phyloP scores from a whole-genome alignment of 2,888 invertebrate species.

The Sialis lutaria region DNA sequence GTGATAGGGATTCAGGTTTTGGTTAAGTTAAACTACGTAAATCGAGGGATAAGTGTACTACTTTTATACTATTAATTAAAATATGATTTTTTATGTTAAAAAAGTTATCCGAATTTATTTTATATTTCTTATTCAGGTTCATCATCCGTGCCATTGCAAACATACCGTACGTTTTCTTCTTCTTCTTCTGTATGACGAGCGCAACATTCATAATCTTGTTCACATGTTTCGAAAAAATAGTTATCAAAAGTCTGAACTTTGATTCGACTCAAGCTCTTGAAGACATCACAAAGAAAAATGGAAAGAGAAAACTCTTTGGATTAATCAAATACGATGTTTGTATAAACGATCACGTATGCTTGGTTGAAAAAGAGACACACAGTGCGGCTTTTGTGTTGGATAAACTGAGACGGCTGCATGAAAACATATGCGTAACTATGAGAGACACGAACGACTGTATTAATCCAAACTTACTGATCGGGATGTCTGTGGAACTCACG shows the following conservation, averaged over 20 bases:
- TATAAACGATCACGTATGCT: constrained; percentile 15
- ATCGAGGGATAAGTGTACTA: too few species aligned
- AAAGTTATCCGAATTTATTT: too few species aligned
- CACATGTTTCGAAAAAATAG: constrained; percentile 22
- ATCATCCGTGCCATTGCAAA: constrained; percentile 17
- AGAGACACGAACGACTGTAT: constrained; percentile 19
- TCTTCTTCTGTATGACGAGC: constrained; percentile 15
- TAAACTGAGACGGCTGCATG: constrained; percentile 21
- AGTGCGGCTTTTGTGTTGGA: constrained; percentile 16
- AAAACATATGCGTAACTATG: constrained; percentile 20
- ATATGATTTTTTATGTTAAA: too few species aligned
- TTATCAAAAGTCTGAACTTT: constrained; percentile 18
- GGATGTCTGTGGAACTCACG: constrained; percentile 20
- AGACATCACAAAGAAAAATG: constrained; percentile 18
- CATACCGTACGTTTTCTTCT: constrained; percentile 18
- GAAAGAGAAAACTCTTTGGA: constrained; percentile 18
- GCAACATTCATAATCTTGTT: constrained; percentile 16
- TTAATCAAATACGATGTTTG: constrained; percentile 17
- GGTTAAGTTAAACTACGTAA: too few species aligned
- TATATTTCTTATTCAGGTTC: constrained; percentile 9
- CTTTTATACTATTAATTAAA: too few species aligned
- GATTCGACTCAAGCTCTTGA: constrained; percentile 20
- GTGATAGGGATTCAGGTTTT: too few species aligned
- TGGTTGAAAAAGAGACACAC: background rate
- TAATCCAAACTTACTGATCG: constrained; percentile 21